Base-by-base conservation (phyloP, 2,888 invertebrate genomes). In the Octodonta nipae region DNA sequence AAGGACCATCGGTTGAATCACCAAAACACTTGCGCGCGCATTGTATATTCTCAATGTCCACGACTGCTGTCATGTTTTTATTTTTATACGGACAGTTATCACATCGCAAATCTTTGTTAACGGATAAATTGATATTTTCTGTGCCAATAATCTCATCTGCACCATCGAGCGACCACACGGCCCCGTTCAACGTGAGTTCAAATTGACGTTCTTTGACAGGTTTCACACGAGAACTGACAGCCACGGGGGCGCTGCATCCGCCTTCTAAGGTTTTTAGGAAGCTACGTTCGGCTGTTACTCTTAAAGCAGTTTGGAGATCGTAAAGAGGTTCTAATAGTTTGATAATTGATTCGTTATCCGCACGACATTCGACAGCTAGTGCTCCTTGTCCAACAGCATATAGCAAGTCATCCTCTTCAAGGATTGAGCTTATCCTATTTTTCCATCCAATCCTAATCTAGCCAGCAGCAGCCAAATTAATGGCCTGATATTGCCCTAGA, bases 381-480 rank as follows among this genome's bases (percentile, higher is more conserved):
- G 95, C 93, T 3, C 95, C 95, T 63, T 96, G 95, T 0, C 93
- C 89, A 1, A 95, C 88, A 0, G 95, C 93, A 64, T 93, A 89
- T 52, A 91, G 67, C 54, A 89, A 71, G 32, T 85, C 80, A 1
- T 79, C 70, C 13, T 78, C 71, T 10, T 81, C 76, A 15, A 92
- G 59, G 13, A 75, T 60, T 80, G 83, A 52, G 5, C 78, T 77
- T 34, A 92, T 80, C 42, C 88, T 70, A 41, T 78, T 61, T 14
- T 70, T 65, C 87, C 89, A 89, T 1, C 85, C 87, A 83, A 95
- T 86, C 43, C 95, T 67, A 38, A 76, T 71, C 22, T 95, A 64
- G 1, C 95, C 95, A 16, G 95, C 91, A 39, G 77, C 75, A 2
- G 95, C 95, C 34, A 95, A 68, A 43, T 95, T 71, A 36, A 95